Percentiles rank a stretch among this genome's conserved stretches.
phyloP scores from a whole-genome alignment of 64 coral and sea anemone species.

The Orbicella faveolata region DNA sequence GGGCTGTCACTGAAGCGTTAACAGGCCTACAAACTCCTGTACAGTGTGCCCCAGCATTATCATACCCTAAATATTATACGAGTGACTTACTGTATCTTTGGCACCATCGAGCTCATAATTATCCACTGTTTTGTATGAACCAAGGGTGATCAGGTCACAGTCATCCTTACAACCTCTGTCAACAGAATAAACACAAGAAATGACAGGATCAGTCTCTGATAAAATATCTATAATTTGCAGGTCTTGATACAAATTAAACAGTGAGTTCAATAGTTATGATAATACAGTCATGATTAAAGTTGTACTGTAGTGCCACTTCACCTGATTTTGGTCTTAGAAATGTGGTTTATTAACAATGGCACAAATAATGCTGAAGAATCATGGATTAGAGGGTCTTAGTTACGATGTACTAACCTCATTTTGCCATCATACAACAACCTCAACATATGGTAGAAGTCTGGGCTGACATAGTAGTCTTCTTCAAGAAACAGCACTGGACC shows the following conservation, averaged over 20 bases:
- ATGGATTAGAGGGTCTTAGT: background rate
- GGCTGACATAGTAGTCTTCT: slow-evolving; percentile 91
- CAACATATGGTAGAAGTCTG: slow-evolving; percentile 89
- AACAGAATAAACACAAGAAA: background rate
- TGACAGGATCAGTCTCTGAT: no score
- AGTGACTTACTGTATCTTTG: slow-evolving; percentile 59
- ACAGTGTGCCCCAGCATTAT: no score
- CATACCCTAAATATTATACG: background rate
- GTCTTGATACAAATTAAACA: no score
- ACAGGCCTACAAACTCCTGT: no score
- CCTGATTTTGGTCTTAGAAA: no score
- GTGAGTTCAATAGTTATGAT: no score
- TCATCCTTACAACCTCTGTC: slow-evolving; percentile 48
- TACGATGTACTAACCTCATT: slow-evolving; percentile 49
- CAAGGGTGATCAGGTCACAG: slow-evolving; percentile 94
- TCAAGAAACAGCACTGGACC: slow-evolving; percentile 90
- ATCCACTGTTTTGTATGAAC: slow-evolving; percentile 67
- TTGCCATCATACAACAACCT: slow-evolving; percentile 69
- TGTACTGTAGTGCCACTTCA: no score
- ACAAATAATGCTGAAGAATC: no score
- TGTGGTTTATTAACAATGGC: no score
- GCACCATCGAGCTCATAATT: slow-evolving; percentile 58
- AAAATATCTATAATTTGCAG: no score
- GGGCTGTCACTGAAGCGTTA: no score
- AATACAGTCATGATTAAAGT: no score